Conservation (phyloP, 2,888 invertebrate species). For the Nomada flava region DNA sequence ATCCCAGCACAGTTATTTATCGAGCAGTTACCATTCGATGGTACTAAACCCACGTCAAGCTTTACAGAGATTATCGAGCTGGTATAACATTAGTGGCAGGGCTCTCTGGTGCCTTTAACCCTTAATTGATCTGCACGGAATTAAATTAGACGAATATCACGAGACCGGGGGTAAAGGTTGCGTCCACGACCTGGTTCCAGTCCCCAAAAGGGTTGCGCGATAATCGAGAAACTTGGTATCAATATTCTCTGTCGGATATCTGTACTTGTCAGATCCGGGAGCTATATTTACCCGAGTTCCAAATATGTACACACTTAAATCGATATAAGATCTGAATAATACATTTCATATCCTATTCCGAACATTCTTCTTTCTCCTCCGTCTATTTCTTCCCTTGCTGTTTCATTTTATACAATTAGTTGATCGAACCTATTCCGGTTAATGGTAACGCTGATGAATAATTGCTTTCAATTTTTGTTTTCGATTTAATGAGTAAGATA, state of each 20-base stretch:
- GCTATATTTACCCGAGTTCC: slow-evolving; percentile 36
- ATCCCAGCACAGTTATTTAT: slow-evolving; percentile 6
- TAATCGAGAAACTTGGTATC: slow-evolving; percentile 39
- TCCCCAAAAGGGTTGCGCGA: background rate
- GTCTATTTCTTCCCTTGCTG: background rate
- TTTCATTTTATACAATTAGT: slow-evolving; percentile 1
- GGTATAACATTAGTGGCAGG: background rate
- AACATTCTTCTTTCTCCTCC: no score
- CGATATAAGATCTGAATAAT: slow-evolving; percentile 48
- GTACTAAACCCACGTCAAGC: background rate
- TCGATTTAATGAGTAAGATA: no score
- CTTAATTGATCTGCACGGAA: slow-evolving; percentile 28
- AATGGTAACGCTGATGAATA: background rate
- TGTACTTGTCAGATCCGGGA: slow-evolving; percentile 10
- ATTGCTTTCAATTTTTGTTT: no score
- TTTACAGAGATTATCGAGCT: background rate
- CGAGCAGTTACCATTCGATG: slow-evolving; percentile 18
- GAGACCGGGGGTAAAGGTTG: slow-evolving; percentile 34
- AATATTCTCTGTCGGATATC: slow-evolving; percentile 18
- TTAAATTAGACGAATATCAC: slow-evolving; percentile 31
- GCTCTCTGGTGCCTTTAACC: slow-evolving; percentile 11
- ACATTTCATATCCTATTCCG: slow-evolving; percentile 22
- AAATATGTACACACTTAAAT: slow-evolving; percentile 23
- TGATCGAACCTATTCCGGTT: background rate
- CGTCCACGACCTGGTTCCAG: slow-evolving; percentile 18